Base-by-base conservation (phyloP, 1,140 invertebrate genomes). In the Orussus abietinus region DNA sequence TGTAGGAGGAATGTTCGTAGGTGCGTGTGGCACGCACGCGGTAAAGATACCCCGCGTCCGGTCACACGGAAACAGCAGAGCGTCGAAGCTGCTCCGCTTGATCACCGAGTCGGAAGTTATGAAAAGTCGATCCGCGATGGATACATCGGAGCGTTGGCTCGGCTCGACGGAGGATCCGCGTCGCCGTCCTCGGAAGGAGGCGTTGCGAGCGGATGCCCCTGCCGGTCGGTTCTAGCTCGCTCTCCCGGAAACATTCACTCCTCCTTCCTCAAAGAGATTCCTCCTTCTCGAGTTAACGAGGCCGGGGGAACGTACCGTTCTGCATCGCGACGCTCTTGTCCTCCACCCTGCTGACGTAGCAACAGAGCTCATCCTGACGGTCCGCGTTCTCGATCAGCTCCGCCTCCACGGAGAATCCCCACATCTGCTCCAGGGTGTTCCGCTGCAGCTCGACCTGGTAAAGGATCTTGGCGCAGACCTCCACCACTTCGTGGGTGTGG, bases 351-450 rank as follows among this genome's bases (percentile, higher is more conserved):
- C 90, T 92, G 52, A 97, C 91, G 72, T 96, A 97, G 69, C 95
- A 95, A 69, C 92, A 93, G 26, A 98, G 81, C 69, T 97, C 93
- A 68, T 97, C 94, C 67, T 97, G 93, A 30, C 90, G 77, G 66
- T 97, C 93, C 10, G 88, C 84, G 72, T 96, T 96, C 72, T 96
- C 93, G 41, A 95, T 92, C 32, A 97, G 77, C 71, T 97, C 94
- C 3, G 94, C 94, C 69, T 98, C 95, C 15, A 97, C 92, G 41
- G 90, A 92, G 74, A 98, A 95, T 43, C 95, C 95, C 88, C 94
- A 97, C 88, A 94, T 92, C 68, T 93, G 90, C 55, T 95, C 92
- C 49, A 93, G 75, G 9, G 87, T 89, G 38, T 80, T 85, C 40
- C 92, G 78, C 43, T 90, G 86, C 55, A 98, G 76, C 69, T 97